These are phyloP conservation scores for Plebejus melissa DNA, from an alignment of 2,888 invertebrate genomes.

Conservation along the genomic window DNA sequence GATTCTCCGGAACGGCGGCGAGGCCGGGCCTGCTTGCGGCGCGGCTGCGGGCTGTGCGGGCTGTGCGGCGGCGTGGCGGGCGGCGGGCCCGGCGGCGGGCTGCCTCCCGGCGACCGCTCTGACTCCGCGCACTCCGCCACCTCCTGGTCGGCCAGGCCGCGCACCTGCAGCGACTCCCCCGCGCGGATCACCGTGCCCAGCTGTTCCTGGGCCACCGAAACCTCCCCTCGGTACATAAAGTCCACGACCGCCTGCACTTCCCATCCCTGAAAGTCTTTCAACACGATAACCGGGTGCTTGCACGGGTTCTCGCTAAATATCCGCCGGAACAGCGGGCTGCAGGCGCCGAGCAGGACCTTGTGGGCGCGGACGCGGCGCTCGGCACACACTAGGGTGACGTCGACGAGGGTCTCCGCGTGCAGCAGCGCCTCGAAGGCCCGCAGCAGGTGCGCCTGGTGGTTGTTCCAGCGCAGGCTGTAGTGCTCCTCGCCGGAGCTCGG, in stretches of 20 bases:
- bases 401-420: constrained; percentile 91
- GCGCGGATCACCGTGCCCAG: constrained; percentile 90
- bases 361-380: constrained; percentile 92
- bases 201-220: constrained; percentile 91
- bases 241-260: constrained; percentile 94
- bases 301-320: constrained; percentile 95
- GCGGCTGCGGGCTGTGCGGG: constrained; percentile 88
- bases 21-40: constrained; percentile 92
- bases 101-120: constrained; percentile 65
- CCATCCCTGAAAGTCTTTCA: constrained; percentile 93
- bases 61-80: constrained; percentile 70
- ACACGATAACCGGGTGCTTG: constrained; percentile 94
- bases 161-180: constrained; percentile 91
- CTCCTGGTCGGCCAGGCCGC: constrained; percentile 85
- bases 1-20: constrained; percentile 89
- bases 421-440: constrained; percentile 93
- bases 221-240: constrained; percentile 96
- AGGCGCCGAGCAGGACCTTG: constrained; percentile 93
- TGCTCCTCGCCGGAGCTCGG: constrained; percentile 82
- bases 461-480: constrained; percentile 96
- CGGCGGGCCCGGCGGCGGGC: constrained; percentile 67
- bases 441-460: constrained; percentile 93
- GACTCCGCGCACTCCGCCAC: constrained; percentile 64
- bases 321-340: constrained; percentile 92
- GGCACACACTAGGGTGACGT: constrained; percentile 93